Evolutionary conservation across 2,797 vertebrate species (phyloP), one percentile per base, ranked within the genome.

Genomic region (Gadopsis bispinosus): DNA sequence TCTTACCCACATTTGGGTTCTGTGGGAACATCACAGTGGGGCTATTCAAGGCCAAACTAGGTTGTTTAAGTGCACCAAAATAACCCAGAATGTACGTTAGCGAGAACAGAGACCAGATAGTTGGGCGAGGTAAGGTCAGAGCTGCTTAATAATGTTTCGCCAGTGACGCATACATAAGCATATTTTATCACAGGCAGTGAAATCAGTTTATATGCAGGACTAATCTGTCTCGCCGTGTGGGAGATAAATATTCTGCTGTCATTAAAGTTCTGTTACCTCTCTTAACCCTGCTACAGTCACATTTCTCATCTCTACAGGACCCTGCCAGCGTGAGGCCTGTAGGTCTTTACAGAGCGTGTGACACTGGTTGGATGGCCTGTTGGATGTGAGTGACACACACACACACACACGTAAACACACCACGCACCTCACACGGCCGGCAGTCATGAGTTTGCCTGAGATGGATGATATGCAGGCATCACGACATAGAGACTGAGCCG

Each of bases 41-140:
- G 88, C 89, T 82, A 87, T 87, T 85, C 85, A 50, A 89, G 91
- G 92, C 88, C 89, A 93, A 83, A 85, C 77, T 83, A 68, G 86
- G 87, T 84, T 89, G 87, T 86, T 89, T 81, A 71, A 84, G 88
- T 85, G 64, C 83, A 88, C 68, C 37, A 73, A 88, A 87, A 84
- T 87, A 92, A 84, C 84, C 64, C 77, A 80, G 76, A 84, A 76
- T 37, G 31, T 68, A 69, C 61, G 87, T 79, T 83, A 73, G 79
- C 3, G 55, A 76, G 59, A 67, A 7, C 43, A 61, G 65, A 68
- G 29, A 60, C 26, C 51, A 74, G 70, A 74, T 60, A 81, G 70
- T 59, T 39, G 45, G 41, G 64, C 11, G 29, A 66, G 82, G 81
- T 83, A 61, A 83, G 74, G 63, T 82, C 77, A 62, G 4, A 19